Base-by-base conservation (phyloP, 1,140 invertebrate genomes). In the Anadara kagoshimensis region DNA sequence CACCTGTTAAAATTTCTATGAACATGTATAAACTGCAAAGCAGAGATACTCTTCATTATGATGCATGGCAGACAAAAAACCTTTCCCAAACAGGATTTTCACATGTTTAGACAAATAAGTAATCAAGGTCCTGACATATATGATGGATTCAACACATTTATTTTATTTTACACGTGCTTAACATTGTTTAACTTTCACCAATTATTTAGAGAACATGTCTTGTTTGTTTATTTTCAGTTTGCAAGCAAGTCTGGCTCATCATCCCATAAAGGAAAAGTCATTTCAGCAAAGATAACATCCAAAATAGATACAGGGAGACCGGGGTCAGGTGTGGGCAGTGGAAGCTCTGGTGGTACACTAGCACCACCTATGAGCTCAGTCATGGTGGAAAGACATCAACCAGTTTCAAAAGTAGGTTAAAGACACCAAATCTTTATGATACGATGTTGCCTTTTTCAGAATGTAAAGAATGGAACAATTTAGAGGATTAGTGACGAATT, bases 301-400 rank as follows among this genome's bases (percentile, higher is more conserved):
- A 79, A 71, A 36, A 63, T 63, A 4, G 78, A 83, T 26, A 47
- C 69, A 5, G 66, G 64, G 0, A 56, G 70, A 24, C 29, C 45
- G 0, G 45, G 64, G 59, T 45, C 53, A 11, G 58, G 58, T 10
- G 26, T 22, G 45, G 44, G 49, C 10, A 26, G 29, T 26, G 16
- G 49, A 36, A 56, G 53, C 10, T 59, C 36, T 29, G 61, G 57
- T 43, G 24, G 71, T 12, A 58, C 75, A 18, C 51, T 85, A 24
- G 82, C 79, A 11, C 81, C 83, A 8, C 85, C 83, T n/a, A 85
- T 85, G 79, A 83, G 79, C 29, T 83, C 82, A 26, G 80, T 86
- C 11, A 70, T 85, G 12, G 85, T 86, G n/a, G 85, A 86, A 59
- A 68, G 85, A 59, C 85, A 86, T 75, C 83, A 80, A 22, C 83